Conservation (phyloP, 2,888 invertebrate species). For the Elysia crispata region DNA sequence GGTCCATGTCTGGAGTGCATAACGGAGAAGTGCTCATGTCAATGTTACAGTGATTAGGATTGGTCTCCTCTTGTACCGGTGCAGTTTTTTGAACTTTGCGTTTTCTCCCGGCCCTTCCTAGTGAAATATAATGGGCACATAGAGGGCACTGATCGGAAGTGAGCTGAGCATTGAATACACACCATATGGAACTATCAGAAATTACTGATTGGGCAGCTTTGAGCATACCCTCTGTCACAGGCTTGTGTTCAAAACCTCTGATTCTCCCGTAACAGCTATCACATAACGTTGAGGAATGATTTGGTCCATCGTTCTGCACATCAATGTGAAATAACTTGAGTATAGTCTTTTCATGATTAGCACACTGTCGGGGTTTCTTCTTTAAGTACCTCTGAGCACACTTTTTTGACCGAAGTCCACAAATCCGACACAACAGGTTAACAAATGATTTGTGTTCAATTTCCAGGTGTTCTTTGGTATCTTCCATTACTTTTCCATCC, state of each 20-base stretch:
- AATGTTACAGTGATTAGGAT: not conserved
- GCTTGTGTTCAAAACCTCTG: not conserved
- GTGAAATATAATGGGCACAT: conserved; percentile 5
- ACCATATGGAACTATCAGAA: not conserved
- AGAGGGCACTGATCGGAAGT: not conserved
- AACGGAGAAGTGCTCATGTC: too few relatives aligned
- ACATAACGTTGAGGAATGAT: not conserved
- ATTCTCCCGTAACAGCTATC: not conserved
- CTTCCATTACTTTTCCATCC: too few relatives aligned
- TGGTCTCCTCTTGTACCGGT: too few relatives aligned
- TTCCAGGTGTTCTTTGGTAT: too few relatives aligned
- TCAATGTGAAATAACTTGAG: conserved; percentile 3
- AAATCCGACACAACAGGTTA: too few relatives aligned
- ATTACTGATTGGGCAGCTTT: not conserved
- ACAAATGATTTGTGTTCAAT: too few relatives aligned
- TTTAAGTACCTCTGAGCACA: too few relatives aligned
- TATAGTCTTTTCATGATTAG: not conserved
- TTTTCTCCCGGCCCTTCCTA: not conserved
- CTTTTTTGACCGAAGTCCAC: too few relatives aligned
- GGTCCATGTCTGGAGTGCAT: not conserved
- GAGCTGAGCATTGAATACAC: not conserved
- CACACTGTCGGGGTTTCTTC: conserved; percentile 5
- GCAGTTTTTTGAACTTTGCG: too few relatives aligned
- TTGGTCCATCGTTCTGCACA: not conserved
- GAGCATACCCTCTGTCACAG: not conserved